Conservation (phyloP, 2,797 vertebrate genomes). For the Pangasius sanitwongsei region DNA sequence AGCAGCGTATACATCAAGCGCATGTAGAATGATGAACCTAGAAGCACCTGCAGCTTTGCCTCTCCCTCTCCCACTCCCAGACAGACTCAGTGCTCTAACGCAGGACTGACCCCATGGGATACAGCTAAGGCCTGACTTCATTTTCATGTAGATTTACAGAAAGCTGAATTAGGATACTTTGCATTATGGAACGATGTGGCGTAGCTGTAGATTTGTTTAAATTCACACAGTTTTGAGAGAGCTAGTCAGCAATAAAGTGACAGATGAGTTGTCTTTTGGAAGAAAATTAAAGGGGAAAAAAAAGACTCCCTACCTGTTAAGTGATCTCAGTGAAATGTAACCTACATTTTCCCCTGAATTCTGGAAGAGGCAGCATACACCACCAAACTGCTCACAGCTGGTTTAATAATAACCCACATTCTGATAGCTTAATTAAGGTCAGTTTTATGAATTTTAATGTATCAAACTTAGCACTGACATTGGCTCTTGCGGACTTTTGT, state of each 20-base stretch:
- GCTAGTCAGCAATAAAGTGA: constrained; percentile 40
- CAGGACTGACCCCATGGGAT: constrained; percentile 2
- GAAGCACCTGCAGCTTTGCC: not conserved
- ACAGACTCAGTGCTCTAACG: constrained; percentile 4
- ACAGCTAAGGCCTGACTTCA: not conserved
- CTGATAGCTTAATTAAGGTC: constrained; percentile 9
- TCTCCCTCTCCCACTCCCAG: not conserved
- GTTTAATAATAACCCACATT: not conserved
- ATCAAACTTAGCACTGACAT: no score
- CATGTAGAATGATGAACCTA: constrained; percentile 4
- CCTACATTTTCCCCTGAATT: not conserved
- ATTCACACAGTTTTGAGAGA: not conserved
- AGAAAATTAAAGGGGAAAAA: constrained; percentile 20
- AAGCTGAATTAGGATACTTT: not conserved
- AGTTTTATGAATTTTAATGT: not conserved
- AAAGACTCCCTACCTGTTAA: not conserved
- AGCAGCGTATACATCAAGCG: not conserved
- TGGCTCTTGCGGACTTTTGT: not conserved
- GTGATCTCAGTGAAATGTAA: constrained; percentile 4
- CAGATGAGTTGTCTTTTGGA: constrained; percentile 23
- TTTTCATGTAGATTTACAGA: constrained; percentile 3
- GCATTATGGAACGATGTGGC: not conserved
- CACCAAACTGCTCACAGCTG: not conserved
- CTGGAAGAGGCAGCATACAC: not conserved
- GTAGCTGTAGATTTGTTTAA: constrained; percentile 17